Base-by-base conservation (phyloP, 2,113 vertebrate species). In the Oncorhynchus keta region DNA sequence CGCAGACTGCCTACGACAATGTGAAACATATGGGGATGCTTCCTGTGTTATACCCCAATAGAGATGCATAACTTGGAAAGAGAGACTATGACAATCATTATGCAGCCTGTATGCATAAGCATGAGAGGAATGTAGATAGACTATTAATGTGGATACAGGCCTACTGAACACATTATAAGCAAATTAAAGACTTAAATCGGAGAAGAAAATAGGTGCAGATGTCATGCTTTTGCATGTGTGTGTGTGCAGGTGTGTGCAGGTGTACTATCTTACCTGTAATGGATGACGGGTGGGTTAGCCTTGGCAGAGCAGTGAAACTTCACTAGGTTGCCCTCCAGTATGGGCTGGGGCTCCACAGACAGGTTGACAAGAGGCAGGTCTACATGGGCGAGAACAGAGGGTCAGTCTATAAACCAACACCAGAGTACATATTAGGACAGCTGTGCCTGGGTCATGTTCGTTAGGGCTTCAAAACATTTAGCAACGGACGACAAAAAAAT, bases 261-360 rank as follows among this genome's bases (percentile, higher is more conserved):
- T 22, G n/a, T 22, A 11, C 8, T 39, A 24, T 71, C 92, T 93
- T 81, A 97, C 96, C 95, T 95, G 92, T 97, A 97, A 79, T 95
- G 94, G 73, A 94, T 95, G 85, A 96, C 95, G 0, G 94, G 95
- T 0, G 96, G 96, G 83, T 97, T 97, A 83, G 96, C 96, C 86
- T 96, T 97, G 68, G 96, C 96, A 0, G 95, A 94, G 76, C 96
- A 97, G 88, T 95, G 94, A 88, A 97, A 97, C 11, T 92, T 96
- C 70, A 97, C 95, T 0, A 92, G 86, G 65, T 96, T 96, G 69
- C 96, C 96, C 83, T 97, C 96, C 35, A 97, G 89, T 30, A 97
- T 92, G 0, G 96, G 96, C 89, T 97, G 96, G 0, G 96, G 96
- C 69, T 97, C 95, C 83, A 97, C 94, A 0, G 95, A 95, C 62